Evolutionary conservation across 2,113 vertebrate species (phyloP), one percentile per base, ranked within the genome.

Genomic region (Gobio gobio): DNA sequence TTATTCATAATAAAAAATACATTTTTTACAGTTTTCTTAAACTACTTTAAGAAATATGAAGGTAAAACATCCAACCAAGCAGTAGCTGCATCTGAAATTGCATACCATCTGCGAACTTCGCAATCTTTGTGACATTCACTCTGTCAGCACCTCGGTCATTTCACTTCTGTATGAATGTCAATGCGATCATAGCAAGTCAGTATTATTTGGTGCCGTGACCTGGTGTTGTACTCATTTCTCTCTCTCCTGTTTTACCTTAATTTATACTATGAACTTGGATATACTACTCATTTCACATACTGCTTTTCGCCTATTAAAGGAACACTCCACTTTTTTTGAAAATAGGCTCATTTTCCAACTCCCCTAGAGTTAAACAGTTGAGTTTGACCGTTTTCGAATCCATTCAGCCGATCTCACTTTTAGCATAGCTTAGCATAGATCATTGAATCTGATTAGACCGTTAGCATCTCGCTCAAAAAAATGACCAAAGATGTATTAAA

Each of bases 131-230:
- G 5, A 14, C 33, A 22, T 83, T 24, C 22, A 83, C 29, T 88
- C 80, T 86, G 64, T 81, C 92, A 99, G 97, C 94, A 99, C 98
- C 36, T 99, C 97, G 5, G 98, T 98, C 91, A 99, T 99, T 98
- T 99, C 98, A 22, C 95, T 99, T 82, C 93, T 99, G 13, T 99
- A 99, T 68, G 98, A 99, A 92, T 99, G 98, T 99, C 93, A 99
- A 99, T 94, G 98, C 97, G 1, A 97, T 99, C 76, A 64, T 26
- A 64, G 4, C n/a, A 74, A 10, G 22, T 73, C 70, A 51, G n/a
- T 29, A 49, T 29, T 26, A 70, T 49, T 45, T 76, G 73, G 43
- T 81, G 18, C 24, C 8, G 2, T 72, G 16, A 58, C 56, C n/a
- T 40, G 4, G 16, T 29, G 20, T 54, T 58, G 13, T 12, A 59